These are phyloP conservation scores for Noctua fimbriata DNA, from an alignment of 2,888 invertebrate species.

Conservation along the genomic window DNA sequence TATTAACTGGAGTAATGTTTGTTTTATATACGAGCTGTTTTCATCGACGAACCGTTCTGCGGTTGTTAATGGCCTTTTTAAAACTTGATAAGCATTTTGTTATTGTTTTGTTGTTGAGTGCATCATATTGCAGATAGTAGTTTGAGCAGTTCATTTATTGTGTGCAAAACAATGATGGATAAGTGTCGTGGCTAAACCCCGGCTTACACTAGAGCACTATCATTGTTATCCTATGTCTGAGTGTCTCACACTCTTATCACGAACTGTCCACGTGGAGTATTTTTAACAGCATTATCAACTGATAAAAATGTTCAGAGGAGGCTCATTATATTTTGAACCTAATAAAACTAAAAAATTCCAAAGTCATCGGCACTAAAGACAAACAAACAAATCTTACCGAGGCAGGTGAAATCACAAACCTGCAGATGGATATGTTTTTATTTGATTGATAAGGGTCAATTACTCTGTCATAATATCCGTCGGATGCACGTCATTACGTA, in stretches of 20 bases:
- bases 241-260: slow-evolving; percentile 45
- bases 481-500: slow-evolving; percentile 26
- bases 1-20: slow-evolving; percentile 3
- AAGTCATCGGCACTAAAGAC: slow-evolving; percentile 21
- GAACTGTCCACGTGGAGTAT: slow-evolving; percentile 39
- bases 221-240: slow-evolving; percentile 50
- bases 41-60: neutral
- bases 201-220: slow-evolving; percentile 44
- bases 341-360: neutral
- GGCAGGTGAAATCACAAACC: slow-evolving; percentile 21
- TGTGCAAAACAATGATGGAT: slow-evolving; percentile 36
- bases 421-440: slow-evolving; percentile 25
- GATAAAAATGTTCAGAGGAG: slow-evolving; percentile 19
- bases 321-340: slow-evolving; percentile 14
- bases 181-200: slow-evolving; percentile 24
- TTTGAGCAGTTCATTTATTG: slow-evolving; percentile 30
- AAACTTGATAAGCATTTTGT: slow-evolving; percentile 17
- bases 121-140: slow-evolving; percentile 14
- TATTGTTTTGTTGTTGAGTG: slow-evolving; percentile 18
- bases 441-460: slow-evolving; percentile 11
- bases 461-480: slow-evolving; percentile 25
- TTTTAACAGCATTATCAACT: slow-evolving; percentile 38
- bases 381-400: slow-evolving; percentile 5
- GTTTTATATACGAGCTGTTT: neutral
- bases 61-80: slow-evolving; percentile 10